phyloP scores from a whole-genome alignment of 2,113 vertebrate species.

The Mellivora capensis region DNA sequence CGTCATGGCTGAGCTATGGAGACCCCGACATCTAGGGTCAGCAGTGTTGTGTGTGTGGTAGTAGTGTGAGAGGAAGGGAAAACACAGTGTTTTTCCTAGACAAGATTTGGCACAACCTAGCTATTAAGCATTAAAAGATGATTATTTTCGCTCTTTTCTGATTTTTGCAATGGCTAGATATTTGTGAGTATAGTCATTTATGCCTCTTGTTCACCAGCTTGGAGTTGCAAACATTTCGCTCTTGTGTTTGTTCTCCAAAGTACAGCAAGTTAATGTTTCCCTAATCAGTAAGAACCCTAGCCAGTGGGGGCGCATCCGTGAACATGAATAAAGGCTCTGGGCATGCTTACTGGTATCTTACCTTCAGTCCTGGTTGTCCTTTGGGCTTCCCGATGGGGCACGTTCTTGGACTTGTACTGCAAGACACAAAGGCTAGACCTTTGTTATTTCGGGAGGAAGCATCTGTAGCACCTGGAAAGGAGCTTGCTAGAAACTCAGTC shows the following conservation, averaged over 20 bases:
- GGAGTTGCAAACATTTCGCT: neutral
- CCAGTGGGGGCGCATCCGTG: accelerated
- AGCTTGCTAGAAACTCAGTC: neutral
- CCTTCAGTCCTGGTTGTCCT: neutral
- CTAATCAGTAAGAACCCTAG: neutral
- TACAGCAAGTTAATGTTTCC: neutral
- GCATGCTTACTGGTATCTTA: neutral
- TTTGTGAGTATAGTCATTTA: neutral
- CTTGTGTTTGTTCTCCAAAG: neutral
- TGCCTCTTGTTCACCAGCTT: neutral
- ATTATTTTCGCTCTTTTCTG: neutral
- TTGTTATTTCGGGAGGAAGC: neutral
- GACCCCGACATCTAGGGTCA: neutral
- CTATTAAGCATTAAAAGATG: neutral
- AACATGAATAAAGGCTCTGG: neutral
- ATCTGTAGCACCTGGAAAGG: neutral
- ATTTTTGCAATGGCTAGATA: neutral
- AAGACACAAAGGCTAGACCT: neutral
- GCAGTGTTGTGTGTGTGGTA: neutral
- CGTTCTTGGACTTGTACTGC: neutral
- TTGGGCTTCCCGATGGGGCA: neutral
- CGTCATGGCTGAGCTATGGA: neutral
- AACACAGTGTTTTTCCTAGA: neutral
- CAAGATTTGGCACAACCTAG: neutral
- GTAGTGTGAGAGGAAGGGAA: neutral